Base-by-base conservation (phyloP, 2,888 invertebrate genomes). In the Adelognathus sp. region DNA sequence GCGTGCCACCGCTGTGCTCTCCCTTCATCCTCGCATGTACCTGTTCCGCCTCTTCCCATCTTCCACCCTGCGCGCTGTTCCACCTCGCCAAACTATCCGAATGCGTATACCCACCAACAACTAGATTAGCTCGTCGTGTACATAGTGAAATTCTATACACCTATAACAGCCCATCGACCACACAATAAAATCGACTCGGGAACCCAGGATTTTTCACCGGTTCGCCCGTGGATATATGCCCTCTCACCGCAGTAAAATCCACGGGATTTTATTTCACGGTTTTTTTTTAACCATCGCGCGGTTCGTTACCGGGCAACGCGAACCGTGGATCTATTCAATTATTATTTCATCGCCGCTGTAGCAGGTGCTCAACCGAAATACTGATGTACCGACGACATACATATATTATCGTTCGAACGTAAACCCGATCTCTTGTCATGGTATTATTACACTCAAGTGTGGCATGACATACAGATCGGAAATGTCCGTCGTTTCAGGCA, bases 71-170 rank as follows among this genome's bases (percentile, higher is more conserved):
- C 72, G 72, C 64, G 73, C 72, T 63, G 60, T 72, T 58, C 69
- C 82, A 80, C 81, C 81, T 86, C 81, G 82, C 78, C 80, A 80
- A 84, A 86, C 86, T 85, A 84, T 84, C 77, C 82, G 52, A 81
- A 80, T 82, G 80, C 83, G 83, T 83, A 80, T 83, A n/a, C n/a
- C 54, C 18, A 66, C 36, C 71, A 50, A 63, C 85, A 86, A 88
- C 86, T 85, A 84, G 88, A 88, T 88, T 88, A 88, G 82, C 81
- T 72, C 80, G 77, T 80, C 83, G 82, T 80, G 79, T 83, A 83
- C 82, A 83, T 73, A 81, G 81, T 79, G 86, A 86, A 86, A 87
- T 85, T 86, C 85, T 74, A 82, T 83, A 84, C 82, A 56, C 36
- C 78, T 77, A 81, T 75, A 77, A 58, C 67, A 69, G 76, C 81